Conservation (phyloP, 2,888 invertebrate genomes). For the Ophion slaviceki region DNA sequence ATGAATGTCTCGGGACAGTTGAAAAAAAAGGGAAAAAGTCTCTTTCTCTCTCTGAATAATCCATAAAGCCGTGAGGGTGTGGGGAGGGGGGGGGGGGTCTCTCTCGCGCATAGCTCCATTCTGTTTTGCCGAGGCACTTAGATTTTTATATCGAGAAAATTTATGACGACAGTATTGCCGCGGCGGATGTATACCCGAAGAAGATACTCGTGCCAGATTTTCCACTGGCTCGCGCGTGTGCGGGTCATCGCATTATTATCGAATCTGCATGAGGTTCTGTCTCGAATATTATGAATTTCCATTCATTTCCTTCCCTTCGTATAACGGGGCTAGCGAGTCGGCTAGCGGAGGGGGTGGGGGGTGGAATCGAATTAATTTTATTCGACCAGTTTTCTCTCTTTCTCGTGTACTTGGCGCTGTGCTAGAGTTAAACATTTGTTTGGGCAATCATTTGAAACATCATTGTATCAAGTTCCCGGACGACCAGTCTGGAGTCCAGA, state of each 20-base stretch:
- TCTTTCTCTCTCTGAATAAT: conserved; percentile 72
- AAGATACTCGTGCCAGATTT: conserved; percentile 65
- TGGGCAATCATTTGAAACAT: too few relatives aligned
- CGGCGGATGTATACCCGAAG: conserved; percentile 60
- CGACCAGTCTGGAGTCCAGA: too few relatives aligned
- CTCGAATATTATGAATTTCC: conserved; percentile 48
- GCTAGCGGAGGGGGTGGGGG: too few relatives aligned
- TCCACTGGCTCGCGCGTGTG: conserved; percentile 52
- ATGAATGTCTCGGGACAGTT: conserved; percentile 74
- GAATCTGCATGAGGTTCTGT: conserved; percentile 57
- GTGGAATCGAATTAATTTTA: background rate
- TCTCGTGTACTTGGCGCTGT: too few relatives aligned
- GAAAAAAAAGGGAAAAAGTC: conserved; percentile 67
- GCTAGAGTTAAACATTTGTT: too few relatives aligned
- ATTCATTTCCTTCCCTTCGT: conserved; percentile 55
- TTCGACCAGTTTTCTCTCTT: too few relatives aligned
- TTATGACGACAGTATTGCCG: conserved; percentile 72
- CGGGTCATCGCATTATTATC: conserved; percentile 61
- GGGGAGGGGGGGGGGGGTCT: conserved; percentile 60
- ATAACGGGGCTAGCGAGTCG: conserved; percentile 17
- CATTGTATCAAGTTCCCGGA: too few relatives aligned
- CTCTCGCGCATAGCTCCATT: conserved; percentile 69
- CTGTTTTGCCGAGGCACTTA: conserved; percentile 75
- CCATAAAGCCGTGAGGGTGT: conserved; percentile 73
- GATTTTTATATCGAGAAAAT: conserved; percentile 74